phyloP scores from a whole-genome alignment of 92 coral and sea anemone genomes.

The Epizoanthus illoricatus region DNA sequence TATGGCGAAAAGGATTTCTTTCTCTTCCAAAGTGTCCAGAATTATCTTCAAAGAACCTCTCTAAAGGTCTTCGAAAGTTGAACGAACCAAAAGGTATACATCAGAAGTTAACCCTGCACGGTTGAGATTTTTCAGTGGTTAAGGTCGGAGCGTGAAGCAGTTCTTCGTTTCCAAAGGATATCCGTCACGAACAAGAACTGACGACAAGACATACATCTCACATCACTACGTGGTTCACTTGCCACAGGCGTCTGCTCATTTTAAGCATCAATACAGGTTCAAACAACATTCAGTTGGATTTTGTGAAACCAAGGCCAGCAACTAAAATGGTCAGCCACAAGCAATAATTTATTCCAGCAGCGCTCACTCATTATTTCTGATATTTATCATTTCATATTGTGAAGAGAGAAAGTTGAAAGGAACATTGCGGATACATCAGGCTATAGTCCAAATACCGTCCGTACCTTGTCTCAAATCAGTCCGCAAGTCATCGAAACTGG shows the following conservation, averaged over 20 bases:
- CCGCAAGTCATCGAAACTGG: neutral
- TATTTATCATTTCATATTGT: neutral
- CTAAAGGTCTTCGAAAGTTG: too few relatives aligned
- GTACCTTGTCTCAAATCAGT: neutral
- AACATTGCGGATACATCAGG: too few relatives aligned
- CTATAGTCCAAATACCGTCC: neutral
- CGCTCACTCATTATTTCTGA: neutral
- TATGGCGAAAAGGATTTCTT: too few relatives aligned
- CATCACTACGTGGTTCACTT: neutral
- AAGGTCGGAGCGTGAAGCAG: neutral
- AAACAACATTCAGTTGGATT: neutral
- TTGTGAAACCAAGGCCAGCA: neutral
- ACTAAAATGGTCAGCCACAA: neutral
- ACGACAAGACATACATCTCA: neutral
- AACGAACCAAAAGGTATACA: too few relatives aligned
- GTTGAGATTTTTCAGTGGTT: too few relatives aligned
- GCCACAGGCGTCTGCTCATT: neutral
- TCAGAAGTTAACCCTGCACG: too few relatives aligned
- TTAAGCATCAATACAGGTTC: neutral
- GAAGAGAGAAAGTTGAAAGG: too few relatives aligned
- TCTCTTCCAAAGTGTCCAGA: too few relatives aligned
- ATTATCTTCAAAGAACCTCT: too few relatives aligned
- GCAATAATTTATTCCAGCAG: neutral
- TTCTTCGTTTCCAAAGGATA: neutral
- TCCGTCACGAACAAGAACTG: neutral